Evolutionary conservation across 1,140 invertebrate genomes (phyloP), one percentile per base, ranked within the genome.

Genomic region (Orchesella cincta): DNA sequence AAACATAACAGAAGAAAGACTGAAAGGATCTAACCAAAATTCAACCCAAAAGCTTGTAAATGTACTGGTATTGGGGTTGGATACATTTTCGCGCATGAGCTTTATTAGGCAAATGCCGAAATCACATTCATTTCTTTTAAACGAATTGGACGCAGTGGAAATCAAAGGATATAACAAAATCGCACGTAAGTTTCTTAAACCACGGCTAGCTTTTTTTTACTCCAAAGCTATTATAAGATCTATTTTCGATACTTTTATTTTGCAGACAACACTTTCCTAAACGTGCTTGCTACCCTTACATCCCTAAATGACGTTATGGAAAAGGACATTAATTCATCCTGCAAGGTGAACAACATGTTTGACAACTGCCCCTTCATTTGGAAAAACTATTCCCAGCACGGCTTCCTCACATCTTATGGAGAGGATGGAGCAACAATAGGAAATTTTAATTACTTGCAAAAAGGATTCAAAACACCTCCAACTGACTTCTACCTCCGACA

Each of bases 41-140:
- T 84, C n/a, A n/a, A 5, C 18, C 18, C 39, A 46, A 46, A 46
- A 18, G 5, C 39, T 46, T 5, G 39, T 88, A 16, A 92, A 90
- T 80, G 87, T 97, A 0, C 86, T 96, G 31, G 86, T 97, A 16
- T 84, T 96, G n/a, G 95, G 95, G 0, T 88, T 97, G 18, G 94
- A 96, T 84, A 91, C 93, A 0, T 89, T 96, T 1, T 97, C 94
- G 0, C 88, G 93, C 62, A 86, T 95, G 70, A 95, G 96, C 85
- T 92, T 95, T 76, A 89, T 92, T 57, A 88, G 94, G 23, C 91
- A 93, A 76, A 92, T 96, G 91, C 91, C 91, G 0, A 88, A 88
- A 81, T 93, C 93, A 0, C 84, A 89, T 0, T 81, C 85, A 0
- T 90, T 88, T 81, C 86, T 94, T 14, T 79, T 79, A 20, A 87